Evolutionary conservation across 2,113 vertebrate genomes (phyloP), one percentile per base, ranked within the genome.

Genomic region (Bostrychus sinensis): DNA sequence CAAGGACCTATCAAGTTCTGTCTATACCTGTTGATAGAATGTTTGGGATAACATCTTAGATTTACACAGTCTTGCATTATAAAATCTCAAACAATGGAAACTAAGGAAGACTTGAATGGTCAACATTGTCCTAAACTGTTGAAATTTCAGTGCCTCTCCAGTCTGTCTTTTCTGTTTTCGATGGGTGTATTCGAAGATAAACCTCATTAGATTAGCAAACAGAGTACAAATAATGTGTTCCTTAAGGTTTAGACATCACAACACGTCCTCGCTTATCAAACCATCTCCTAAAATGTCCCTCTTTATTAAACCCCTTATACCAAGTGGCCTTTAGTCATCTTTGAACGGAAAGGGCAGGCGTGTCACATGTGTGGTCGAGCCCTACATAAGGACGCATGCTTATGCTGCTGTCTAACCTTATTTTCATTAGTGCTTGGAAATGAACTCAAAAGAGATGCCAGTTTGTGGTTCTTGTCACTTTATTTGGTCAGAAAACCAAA

Each of bases 371-470:
- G 82, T 70, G 64, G 77, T 9, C 48, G 25, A 2, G 14, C 59
- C 63, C 59, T 84, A 81, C 75, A 78, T 67, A 68, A 48, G 45
- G 66, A 72, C 81, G 61, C 67, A 45, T 57, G 39, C 65, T 63
- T 62, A 62, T 64, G 43, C 67, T 56, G 5, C 67, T 61, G 77
- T 86, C 82, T 37, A 20, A 73, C 80, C 65, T 62, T n/a, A 83
- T 89, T 85, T 86, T 65, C 62, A 70, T 74, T 81, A 59, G 51
- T 10, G 17, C 56, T 62, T 72, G 59, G 67, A 77, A 81, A 81
- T 54, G 51, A 56, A 61, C 70, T 80, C 68, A 65, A 69, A 68
- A 54, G 77, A 76, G 60, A 74, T 48, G 78, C 66, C 67, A 66
- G 71, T 65, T 25, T 72, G 38, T n/a, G 5, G 39, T 73, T 13